phyloP scores from a whole-genome alignment of 92 coral and sea anemone species.

The Epizoanthus stellaris region DNA sequence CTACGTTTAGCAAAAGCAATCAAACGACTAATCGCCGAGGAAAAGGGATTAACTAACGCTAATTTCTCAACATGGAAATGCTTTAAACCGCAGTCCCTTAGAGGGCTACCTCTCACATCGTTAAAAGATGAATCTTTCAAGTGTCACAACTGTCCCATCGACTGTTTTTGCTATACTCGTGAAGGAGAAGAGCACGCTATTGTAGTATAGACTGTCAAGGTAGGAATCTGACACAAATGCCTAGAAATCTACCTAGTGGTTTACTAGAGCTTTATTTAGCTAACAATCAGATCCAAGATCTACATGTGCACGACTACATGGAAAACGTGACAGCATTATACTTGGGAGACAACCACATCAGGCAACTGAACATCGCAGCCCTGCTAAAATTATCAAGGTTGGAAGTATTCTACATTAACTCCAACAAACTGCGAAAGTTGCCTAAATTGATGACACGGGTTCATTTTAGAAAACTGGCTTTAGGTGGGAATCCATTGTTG shows the following conservation, averaged over 20 bases:
- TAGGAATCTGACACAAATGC: slow-evolving; percentile 55
- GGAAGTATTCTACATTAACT: slow-evolving; percentile 54
- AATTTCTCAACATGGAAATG: slow-evolving; percentile 78
- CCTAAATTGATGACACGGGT: slow-evolving; percentile 45
- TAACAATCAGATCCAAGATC: slow-evolving; percentile 63
- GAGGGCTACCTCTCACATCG: slow-evolving; percentile 46
- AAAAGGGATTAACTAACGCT: slow-evolving; percentile 14
- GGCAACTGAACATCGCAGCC: slow-evolving; percentile 43
- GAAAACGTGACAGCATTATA: slow-evolving; percentile 66
- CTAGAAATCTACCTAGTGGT: slow-evolving; percentile 66
- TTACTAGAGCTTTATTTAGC: slow-evolving; percentile 53
- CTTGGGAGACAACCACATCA: slow-evolving; percentile 66
- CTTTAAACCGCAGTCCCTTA: slow-evolving; percentile 45
- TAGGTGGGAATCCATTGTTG: slow-evolving; percentile 66
- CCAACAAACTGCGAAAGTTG: slow-evolving; percentile 68
- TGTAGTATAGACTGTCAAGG: slow-evolving; percentile 62
- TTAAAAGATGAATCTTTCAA: slow-evolving; percentile 46
- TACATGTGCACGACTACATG: slow-evolving; percentile 52
- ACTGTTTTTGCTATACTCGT: slow-evolving; percentile 64
- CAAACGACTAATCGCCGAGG: slow-evolving; percentile 18
- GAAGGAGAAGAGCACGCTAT: slow-evolving; percentile 43
- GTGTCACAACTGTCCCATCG: slow-evolving; percentile 71
- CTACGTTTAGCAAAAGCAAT: slow-evolving; percentile 40
- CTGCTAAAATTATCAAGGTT: slow-evolving; percentile 37
- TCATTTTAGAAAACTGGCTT: slow-evolving; percentile 43